Evolutionary conservation across 2,797 vertebrate species (phyloP), one percentile per base, ranked within the genome.

Genomic region (Acrossocheilus fasciatus): DNA sequence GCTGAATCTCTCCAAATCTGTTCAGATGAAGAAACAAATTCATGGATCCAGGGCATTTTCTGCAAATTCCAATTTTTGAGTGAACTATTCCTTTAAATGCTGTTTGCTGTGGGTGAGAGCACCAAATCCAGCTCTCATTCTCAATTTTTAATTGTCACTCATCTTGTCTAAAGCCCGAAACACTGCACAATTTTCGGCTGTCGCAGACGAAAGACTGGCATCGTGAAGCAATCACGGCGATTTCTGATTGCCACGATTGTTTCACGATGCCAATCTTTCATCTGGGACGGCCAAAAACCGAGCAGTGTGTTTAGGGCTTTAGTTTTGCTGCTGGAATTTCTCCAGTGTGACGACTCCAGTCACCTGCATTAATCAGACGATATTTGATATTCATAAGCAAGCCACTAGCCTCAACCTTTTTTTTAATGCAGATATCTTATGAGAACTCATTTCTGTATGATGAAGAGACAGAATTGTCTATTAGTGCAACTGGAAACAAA

Each of bases 401-500:
- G 47, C 64, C 76, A 47, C 8, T n/a, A 59, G 64, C 66, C 26
- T 72, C 39, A 68, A 54, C 34, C 36, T 69, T 79, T 84, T 84
- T 78, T 69, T 70, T 34, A 34, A 79, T 85, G 39, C 66, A 72
- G 76, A 79, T 70, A 70, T 36, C 36, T 62, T 34, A 47, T 57
- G 26, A 85, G 47, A 85, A 59, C 50, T 79, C 4, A 79, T 70
- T 72, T 79, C n/a, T 59, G n/a, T 23, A 10, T 45, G 83, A 79
- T 79, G 12, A 43, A 62, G 75, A 70, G n/a, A 79, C n/a, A 79
- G 39, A 36, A 85, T 72, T 72, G 76, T 79, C 52, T 36, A 72
- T 85, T 72, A 72, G 64, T 45, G 50, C 39, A 57, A 36, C 83
- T 72, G 75, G 66, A 72, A 79, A 77, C 15, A 84, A 72, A 78